phyloP scores from a whole-genome alignment of 1,140 invertebrate species.

The Trichonephila clavipes region DNA sequence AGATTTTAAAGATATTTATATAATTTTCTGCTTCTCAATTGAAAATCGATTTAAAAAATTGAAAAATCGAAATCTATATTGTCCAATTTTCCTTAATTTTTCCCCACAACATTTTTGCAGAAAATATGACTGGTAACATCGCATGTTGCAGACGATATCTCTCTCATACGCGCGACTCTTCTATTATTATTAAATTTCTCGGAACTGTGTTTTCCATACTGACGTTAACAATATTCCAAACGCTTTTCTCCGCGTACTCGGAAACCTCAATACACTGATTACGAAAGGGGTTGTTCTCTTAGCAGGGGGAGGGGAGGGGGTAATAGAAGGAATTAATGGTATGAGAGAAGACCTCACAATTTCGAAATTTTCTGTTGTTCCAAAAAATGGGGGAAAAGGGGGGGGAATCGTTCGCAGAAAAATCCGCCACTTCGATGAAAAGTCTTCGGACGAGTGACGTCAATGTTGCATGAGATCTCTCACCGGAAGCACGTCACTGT shows the following conservation, averaged over 20 bases:
- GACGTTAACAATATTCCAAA: neutral
- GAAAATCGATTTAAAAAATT: no score
- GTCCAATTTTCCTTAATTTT: no score
- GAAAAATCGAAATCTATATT: no score
- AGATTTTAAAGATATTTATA: no score
- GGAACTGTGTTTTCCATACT: neutral
- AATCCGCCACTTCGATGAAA: constrained; percentile 40
- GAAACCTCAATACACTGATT: neutral
- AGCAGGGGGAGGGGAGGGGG: no score
- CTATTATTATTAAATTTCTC: neutral
- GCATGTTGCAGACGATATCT: neutral
- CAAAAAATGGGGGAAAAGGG: neutral
- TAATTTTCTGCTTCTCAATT: no score
- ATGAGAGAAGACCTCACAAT: neutral
- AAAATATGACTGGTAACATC: neutral
- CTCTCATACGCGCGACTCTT: neutral
- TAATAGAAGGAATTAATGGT: neutral
- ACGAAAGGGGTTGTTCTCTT: neutral
- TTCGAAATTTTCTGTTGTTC: constrained; percentile 4
- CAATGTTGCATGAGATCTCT: constrained; percentile 60
- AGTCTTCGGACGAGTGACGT: constrained; percentile 55
- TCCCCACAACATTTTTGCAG: no score
- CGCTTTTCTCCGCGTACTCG: neutral
- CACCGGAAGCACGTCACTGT: constrained; percentile 58
- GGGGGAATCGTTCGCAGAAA: constrained; percentile 22